Base-by-base conservation (phyloP, 2,113 vertebrate genomes). In the Thinocorus orbignyianus region DNA sequence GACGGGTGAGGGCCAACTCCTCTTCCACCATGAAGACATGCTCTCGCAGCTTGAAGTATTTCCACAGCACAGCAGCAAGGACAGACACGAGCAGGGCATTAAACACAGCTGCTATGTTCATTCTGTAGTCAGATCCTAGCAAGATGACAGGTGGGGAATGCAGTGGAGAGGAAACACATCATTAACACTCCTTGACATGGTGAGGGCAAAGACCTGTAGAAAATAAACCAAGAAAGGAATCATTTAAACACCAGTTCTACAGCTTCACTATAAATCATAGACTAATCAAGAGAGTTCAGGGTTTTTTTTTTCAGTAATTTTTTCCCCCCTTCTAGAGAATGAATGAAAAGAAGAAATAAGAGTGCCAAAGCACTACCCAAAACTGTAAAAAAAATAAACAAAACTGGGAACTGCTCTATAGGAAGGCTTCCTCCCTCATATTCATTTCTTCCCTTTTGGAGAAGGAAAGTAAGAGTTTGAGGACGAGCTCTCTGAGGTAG, bases 51-150 rank as follows among this genome's bases (percentile, higher is more conserved):
- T 96, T 98, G 83, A 98, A 98, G 30, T 99, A 99, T 79, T 99
- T 99, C 99, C 99, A 99, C 68, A 99, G 98, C 69, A 99, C 98
- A 0, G 99, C 99, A 3, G 99, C 99, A 2, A 99, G 98, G 86
- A 99, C 89, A 0, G 99, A 99, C 85, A 99, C 99, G 64, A 99
- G 98, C 74, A 99, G 98, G 68, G 99, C 99, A 26, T 99, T 99
- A 68, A 99, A 96, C 80, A 99, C 98, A 0, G 98, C 98, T 1
- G 99, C 99, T 81, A 99, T 98, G 97, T 99, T 99, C 99, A 99
- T 99, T 98, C 98, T 99, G 97, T 90, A 98, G 96, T 96, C 90
- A 72, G 97, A 93, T 71, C 97, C 98, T 97, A 98, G 97, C 95
- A 98, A 97, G 95, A 96, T 12, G 96, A 79, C 48, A 88, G 97